Base-by-base conservation (phyloP, 2,797 vertebrate genomes). In the Pseudopleuronectes americanus region DNA sequence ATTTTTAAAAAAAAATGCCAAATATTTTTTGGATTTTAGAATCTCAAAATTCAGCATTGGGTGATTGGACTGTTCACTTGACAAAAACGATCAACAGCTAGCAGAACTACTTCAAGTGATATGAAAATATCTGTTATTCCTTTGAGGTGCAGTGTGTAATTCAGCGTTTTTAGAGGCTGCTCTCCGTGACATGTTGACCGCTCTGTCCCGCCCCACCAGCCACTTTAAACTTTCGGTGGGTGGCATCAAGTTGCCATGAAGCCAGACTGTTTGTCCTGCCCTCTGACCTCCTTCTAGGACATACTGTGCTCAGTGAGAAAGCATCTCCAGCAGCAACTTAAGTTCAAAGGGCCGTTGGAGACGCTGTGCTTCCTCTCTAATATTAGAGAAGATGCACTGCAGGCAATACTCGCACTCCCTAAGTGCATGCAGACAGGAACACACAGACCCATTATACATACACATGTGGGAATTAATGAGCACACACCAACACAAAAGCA, bases 221-320 rank as follows among this genome's bases (percentile, higher is more conserved):
- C 67, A 33, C 75, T 77, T 49, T 55, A 61, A 74, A 79, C 79
- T 85, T 84, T 76, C 77, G 68, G 70, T 82, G 36, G 74, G 81
- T 89, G 83, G 84, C 86, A 87, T 90, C 74, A 80, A 76, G 91
- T 94, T 93, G 88, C 92, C 89, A 93, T 93, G 92, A 92, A 92
- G 84, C 78, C 89, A 93, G 93, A 94, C 92, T 87, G 88, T 91
- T 91, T 91, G 86, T 87, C 83, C 87, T 93, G 91, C 83, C 89
- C 93, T 91, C 85, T 94, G 91, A 92, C 93, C 92, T 85, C 75
- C 67, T 88, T 83, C 87, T 83, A 92, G 87, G 87, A 90, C 85
- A 80, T 64, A 84, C 90, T 91, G 92, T 83, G 86, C 89, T 92
- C 87, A 87, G 86, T 90, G 87, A 85, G 89, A 89, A 86, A 69